These are phyloP conservation scores for Hapalemur alaotrensis DNA, from an alignment of 2,797 vertebrate species.

Conservation along the genomic window DNA sequence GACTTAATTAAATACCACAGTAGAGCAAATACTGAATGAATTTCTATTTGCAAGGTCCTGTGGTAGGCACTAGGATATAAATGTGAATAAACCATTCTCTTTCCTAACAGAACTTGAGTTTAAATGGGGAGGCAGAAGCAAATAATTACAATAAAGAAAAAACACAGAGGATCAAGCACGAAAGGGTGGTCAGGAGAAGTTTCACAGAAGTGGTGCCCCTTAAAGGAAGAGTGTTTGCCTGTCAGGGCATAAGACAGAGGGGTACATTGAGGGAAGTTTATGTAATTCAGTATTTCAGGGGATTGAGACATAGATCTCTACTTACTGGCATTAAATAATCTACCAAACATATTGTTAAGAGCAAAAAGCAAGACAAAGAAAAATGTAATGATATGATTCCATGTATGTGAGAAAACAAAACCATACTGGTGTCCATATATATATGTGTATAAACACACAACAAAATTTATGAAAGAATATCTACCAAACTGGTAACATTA, in stretches of 20 bases:
- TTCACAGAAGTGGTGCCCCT: not conserved
- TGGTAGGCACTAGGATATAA: slow-evolving; percentile 6
- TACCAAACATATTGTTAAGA: not conserved
- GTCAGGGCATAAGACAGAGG: not conserved
- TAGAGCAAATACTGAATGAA: not conserved
- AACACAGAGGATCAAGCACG: not conserved
- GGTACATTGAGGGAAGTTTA: not conserved
- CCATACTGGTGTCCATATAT: not conserved
- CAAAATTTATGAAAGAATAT: not conserved
- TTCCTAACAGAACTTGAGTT: not conserved
- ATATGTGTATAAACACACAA: not conserved
- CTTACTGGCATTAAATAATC: not conserved
- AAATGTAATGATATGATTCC: not conserved
- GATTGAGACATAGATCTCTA: not conserved
- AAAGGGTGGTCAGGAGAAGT: not conserved
- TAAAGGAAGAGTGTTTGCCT: slow-evolving; percentile 28
- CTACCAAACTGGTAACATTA: not conserved
- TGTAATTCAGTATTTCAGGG: not conserved
- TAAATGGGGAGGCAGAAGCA: slow-evolving; percentile 21
- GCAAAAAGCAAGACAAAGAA: not conserved
- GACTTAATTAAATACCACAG: not conserved
- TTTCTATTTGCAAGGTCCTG: not conserved
- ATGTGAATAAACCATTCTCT: slow-evolving; percentile 20
- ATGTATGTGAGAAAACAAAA: not conserved
- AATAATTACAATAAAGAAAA: not conserved